phyloP scores from a whole-genome alignment of 1,140 invertebrate species.

The Rhyzopertha dominica region DNA sequence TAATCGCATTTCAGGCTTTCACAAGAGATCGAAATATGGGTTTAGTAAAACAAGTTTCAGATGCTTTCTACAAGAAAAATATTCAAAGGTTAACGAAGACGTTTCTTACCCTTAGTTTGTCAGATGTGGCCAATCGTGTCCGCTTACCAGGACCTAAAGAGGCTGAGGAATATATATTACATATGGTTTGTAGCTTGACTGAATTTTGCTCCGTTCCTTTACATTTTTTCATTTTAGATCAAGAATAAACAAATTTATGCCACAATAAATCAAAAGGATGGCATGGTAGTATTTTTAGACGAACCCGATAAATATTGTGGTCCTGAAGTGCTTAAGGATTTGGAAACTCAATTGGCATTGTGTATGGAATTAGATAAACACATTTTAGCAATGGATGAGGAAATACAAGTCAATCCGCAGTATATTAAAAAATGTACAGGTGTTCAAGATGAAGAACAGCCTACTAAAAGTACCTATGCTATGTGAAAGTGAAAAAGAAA shows the following conservation, averaged over 20 bases:
- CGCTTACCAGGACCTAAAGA: conserved; percentile 76
- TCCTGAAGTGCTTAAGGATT: conserved; percentile 73
- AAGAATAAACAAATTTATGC: conserved; percentile 96
- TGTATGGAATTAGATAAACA: conserved; percentile 84
- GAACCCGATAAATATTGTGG: conserved; percentile 94
- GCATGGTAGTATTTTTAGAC: conserved; percentile 95
- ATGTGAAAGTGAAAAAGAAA: conserved; percentile 39
- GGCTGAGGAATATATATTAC: conserved; percentile 90
- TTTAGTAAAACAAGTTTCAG: conserved; percentile 77
- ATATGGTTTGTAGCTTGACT: conserved; percentile 70
- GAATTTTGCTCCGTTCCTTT: conserved; percentile 7
- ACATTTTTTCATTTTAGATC: conserved; percentile 61
- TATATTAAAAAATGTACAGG: conserved; percentile 70
- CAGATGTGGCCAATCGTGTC: conserved; percentile 89
- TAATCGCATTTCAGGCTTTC: conserved; percentile 50
- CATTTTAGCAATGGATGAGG: conserved; percentile 88
- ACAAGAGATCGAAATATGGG: conserved; percentile 81
- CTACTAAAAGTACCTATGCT: conserved; percentile 51
- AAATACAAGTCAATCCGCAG: conserved; percentile 86
- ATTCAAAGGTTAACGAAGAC: conserved; percentile 96
- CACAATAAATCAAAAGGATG: conserved; percentile 95
- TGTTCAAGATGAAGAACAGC: conserved; percentile 58
- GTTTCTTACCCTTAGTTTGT: conserved; percentile 89
- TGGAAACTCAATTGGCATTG: conserved; percentile 83
- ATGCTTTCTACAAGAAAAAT: conserved; percentile 91